A percentile compares a stretch with the other conserved stretches of the same genome.
These are phyloP conservation scores for Metaphire vulgaris DNA, from an alignment of 1,140 invertebrate species.

Conservation along the genomic window DNA sequence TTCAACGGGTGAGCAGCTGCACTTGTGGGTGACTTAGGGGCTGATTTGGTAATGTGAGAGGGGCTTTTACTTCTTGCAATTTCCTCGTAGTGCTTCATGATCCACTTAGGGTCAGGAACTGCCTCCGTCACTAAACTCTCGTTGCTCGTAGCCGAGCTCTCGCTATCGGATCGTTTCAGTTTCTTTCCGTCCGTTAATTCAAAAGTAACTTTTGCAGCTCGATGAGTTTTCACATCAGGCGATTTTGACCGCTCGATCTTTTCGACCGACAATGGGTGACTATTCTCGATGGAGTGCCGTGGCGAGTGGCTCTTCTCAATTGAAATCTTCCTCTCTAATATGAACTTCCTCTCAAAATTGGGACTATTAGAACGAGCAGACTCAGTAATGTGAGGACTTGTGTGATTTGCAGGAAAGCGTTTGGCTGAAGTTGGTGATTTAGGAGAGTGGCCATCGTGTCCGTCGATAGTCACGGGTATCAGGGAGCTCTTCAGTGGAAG, in stretches of 20 bases:
- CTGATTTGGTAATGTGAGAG: not conserved
- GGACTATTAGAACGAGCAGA: not conserved
- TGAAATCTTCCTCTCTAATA: too few species aligned
- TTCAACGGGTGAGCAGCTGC: too few species aligned
- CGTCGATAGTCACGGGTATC: not conserved
- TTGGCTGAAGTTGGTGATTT: not conserved
- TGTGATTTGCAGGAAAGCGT: too few species aligned
- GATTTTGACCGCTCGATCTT: not conserved
- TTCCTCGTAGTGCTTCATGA: conserved; percentile 19
- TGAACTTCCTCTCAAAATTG: too few species aligned
- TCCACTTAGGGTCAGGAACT: conserved; percentile 17
- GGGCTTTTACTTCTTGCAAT: not conserved
- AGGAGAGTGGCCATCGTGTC: not conserved
- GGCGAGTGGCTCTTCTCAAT: not conserved
- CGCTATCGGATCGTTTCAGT: not conserved
- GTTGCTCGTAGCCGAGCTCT: not conserved
- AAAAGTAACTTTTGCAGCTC: too few species aligned
- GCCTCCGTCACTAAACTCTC: not conserved
- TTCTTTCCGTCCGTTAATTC: too few species aligned
- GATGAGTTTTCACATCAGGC: not conserved
- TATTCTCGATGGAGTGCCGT: not conserved
- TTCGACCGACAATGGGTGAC: not conserved
- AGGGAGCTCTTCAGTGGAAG: not conserved
- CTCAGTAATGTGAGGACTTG: not conserved
- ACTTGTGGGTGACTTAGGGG: too few species aligned